Percentiles rank a stretch among this genome's conserved stretches.
Evolutionary conservation across 1,140 invertebrate genomes (phyloP).

Genomic region (Reticulitermes speratus): DNA sequence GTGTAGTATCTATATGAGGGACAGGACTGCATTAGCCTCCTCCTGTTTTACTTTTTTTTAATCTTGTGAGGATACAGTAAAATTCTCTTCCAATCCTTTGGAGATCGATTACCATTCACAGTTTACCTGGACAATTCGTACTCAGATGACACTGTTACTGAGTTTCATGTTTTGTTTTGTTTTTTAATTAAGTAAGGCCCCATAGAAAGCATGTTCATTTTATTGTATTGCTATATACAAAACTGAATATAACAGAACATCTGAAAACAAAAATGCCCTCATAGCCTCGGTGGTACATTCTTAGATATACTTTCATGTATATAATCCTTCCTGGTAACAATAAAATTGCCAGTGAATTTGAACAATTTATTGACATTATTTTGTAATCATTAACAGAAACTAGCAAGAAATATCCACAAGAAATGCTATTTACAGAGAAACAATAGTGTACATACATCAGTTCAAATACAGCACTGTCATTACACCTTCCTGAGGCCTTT

Average conservation of each 20-base stretch:
- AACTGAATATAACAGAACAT: slow-evolving; percentile 2
- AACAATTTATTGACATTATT: not conserved
- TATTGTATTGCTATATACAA: not conserved
- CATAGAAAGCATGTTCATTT: slow-evolving; percentile 9
- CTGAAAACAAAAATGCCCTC: slow-evolving; percentile 7
- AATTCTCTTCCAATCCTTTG: no score
- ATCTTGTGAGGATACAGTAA: no score
- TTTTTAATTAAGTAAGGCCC: not conserved
- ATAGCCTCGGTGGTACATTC: not conserved
- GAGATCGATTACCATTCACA: no score
- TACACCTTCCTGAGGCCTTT: slow-evolving; percentile 22
- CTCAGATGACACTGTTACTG: no score
- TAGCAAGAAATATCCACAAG: slow-evolving; percentile 14
- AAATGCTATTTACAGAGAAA: slow-evolving; percentile 25
- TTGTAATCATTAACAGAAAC: slow-evolving; percentile 10
- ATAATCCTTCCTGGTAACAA: not conserved
- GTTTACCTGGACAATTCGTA: no score
- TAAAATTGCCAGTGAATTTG: not conserved
- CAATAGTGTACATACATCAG: not conserved
- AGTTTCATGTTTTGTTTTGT: no score
- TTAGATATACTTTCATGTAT: not conserved
- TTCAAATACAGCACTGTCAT: not conserved
- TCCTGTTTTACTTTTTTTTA: no score
- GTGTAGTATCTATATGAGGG: no score
- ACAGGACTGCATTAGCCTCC: no score